Conservation (phyloP, 2,888 invertebrate genomes). For the Cerceris rybyensis region DNA sequence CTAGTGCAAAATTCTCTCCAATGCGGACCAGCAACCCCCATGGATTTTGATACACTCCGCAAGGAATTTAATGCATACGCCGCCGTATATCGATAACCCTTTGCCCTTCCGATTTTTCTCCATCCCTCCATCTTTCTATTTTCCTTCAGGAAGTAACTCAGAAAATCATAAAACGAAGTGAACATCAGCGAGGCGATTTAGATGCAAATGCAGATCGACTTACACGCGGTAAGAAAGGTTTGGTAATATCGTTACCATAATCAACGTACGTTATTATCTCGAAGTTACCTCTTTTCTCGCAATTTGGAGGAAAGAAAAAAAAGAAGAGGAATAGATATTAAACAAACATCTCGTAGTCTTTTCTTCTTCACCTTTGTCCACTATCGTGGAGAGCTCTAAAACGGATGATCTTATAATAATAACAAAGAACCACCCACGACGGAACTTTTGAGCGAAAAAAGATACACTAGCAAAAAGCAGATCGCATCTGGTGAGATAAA, state of each 20-base stretch:
- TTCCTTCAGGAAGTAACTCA: background rate
- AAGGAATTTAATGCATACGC: background rate
- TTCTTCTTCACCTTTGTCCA: background rate
- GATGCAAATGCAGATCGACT: background rate
- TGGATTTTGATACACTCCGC: background rate
- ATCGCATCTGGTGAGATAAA: slow-evolving; percentile 65
- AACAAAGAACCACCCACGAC: background rate
- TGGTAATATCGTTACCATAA: too few relatives aligned
- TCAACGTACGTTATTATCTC: too few relatives aligned
- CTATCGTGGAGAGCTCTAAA: background rate
- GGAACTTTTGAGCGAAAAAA: background rate
- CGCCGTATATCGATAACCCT: background rate
- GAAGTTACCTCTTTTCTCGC: too few relatives aligned
- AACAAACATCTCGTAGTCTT: too few relatives aligned
- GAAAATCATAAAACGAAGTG: background rate
- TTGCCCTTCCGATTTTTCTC: background rate
- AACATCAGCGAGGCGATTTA: background rate
- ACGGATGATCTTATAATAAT: background rate
- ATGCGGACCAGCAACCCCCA: too few relatives aligned
- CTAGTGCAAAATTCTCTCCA: too few relatives aligned
- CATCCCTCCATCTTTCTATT: background rate
- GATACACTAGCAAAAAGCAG: slow-evolving; percentile 26
- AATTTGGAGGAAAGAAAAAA: too few relatives aligned
- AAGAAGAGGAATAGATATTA: too few relatives aligned
- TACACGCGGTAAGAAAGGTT: background rate